Evolutionary conservation across 2,888 invertebrate genomes (phyloP), one percentile per base, ranked within the genome.

Genomic region (Uropetala carovei): DNA sequence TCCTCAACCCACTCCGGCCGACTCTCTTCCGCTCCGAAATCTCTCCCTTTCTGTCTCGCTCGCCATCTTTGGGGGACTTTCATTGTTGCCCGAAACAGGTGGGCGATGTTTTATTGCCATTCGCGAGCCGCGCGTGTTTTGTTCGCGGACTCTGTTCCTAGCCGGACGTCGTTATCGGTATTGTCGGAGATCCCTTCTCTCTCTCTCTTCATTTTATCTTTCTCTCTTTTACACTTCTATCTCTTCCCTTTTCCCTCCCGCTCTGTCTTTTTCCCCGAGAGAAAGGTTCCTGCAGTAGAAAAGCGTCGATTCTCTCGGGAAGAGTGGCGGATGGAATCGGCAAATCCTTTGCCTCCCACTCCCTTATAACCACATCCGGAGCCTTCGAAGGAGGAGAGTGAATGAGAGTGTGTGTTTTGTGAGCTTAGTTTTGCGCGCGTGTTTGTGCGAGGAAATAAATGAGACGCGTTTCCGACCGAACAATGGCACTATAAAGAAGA

Each of bases 401-500:
- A 43, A 43, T 43, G 43, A 43, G 43, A 43, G 43, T 43, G 43
- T 43, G 43, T 43, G 43, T 43, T 43, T 43, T 43, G 43, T 43
- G 43, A 1, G 43, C 43, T 43, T n/a, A n/a, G n/a, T n/a, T n/a
- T n/a, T 43, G 43, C 43, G 43, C 43, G 43, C 43, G 43, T 43
- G 43, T 43, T 43, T 43, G 43, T 43, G 43, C 43, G 43, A 43
- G 43, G 43, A 43, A 43, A 43, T 43, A 86, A 86, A 86, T 30
- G 86, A 60, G 60, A 86, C 30, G 86, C 30, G 59, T 60, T 86
- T 86, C 60, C 86, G 30, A 60, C 86, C 60, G 86, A 86, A 86
- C 86, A 86, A 86, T 86, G 86, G 86, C 86, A 86, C 60, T 14
- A 64, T 86, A 86, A 86, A 86, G 86, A 60, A 86, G 60, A 18